These are phyloP conservation scores for Nemapogon koenigi DNA, from an alignment of 2,888 invertebrate species.

Conservation along the genomic window DNA sequence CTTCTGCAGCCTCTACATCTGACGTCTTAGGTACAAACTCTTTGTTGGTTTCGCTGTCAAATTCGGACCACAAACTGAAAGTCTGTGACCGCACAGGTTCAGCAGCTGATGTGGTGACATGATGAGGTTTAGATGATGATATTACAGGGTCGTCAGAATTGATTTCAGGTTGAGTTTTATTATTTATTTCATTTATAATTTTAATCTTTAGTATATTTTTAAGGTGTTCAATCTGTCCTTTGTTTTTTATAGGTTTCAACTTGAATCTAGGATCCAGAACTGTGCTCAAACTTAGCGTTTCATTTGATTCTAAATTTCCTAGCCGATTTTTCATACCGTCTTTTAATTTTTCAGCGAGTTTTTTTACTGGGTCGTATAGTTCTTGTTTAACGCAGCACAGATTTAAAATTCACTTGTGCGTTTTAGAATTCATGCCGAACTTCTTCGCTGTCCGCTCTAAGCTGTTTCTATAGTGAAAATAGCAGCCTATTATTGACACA, in stretches of 20 bases:
- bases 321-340: slow-evolving; percentile 6
- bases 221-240: no score
- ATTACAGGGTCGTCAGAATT: slow-evolving; percentile 3
- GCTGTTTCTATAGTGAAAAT: no score
- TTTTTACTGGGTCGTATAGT: not conserved
- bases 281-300: slow-evolving; percentile 11
- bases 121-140: slow-evolving; percentile 6
- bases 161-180: slow-evolving; percentile 8
- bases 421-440: no score
- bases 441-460: no score
- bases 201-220: slow-evolving; percentile 10
- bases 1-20: slow-evolving; percentile 11
- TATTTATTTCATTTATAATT: slow-evolving; percentile 3
- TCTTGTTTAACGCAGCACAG: no score
- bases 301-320: slow-evolving; percentile 11
- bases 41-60: slow-evolving; percentile 11
- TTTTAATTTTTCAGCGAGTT: not conserved
- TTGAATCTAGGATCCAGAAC: slow-evolving; percentile 14
- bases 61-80: slow-evolving; percentile 13
- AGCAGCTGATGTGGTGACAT: slow-evolving; percentile 8
- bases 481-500: no score
- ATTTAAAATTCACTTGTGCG: no score
- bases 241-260: slow-evolving; percentile 6
- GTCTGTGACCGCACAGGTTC: slow-evolving; percentile 2
- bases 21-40: slow-evolving; percentile 8